Conservation (phyloP, 1,140 invertebrate species). For the Brachionus asplanchnoidis region DNA sequence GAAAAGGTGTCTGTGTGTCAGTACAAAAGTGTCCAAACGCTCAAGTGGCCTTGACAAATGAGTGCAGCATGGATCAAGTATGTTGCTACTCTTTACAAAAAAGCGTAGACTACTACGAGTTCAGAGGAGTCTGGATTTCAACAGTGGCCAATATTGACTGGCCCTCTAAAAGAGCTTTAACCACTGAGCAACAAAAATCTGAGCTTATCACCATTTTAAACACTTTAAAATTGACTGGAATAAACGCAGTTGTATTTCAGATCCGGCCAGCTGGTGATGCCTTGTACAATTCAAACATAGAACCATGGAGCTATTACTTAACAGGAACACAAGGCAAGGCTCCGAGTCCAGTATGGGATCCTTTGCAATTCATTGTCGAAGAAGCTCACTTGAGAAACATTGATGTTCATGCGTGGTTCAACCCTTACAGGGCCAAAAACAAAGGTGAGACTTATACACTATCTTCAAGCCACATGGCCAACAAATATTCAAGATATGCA, state of each 20-base stretch:
- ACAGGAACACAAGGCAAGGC: slow-evolving; percentile 50
- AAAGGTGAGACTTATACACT: slow-evolving; percentile 43
- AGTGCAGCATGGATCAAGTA: background rate
- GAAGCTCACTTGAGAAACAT: slow-evolving; percentile 48
- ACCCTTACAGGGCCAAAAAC: slow-evolving; percentile 48
- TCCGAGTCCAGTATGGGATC: slow-evolving; percentile 49
- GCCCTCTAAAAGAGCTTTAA: slow-evolving; percentile 46
- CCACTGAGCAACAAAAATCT: slow-evolving; percentile 46
- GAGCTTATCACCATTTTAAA: slow-evolving; percentile 47
- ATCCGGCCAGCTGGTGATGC: slow-evolving; percentile 48
- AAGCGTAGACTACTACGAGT: slow-evolving; percentile 44
- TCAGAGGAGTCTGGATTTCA: slow-evolving; percentile 50
- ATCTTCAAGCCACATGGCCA: slow-evolving; percentile 49
- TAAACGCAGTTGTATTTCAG: slow-evolving; percentile 52
- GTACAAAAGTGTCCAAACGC: background rate
- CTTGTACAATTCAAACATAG: slow-evolving; percentile 48
- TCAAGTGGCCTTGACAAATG: background rate
- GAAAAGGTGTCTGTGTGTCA: slow-evolving; percentile 30
- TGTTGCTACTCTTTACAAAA: slow-evolving; percentile 38
- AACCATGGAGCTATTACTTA: slow-evolving; percentile 52
- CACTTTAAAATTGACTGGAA: slow-evolving; percentile 45
- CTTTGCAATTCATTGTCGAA: slow-evolving; percentile 46
- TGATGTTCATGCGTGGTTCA: slow-evolving; percentile 54
- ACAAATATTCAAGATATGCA: slow-evolving; percentile 46
- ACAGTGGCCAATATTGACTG: slow-evolving; percentile 54